A percentile compares a stretch with the other conserved stretches of the same genome.
Evolutionary conservation across 2,888 invertebrate genomes (phyloP).

Genomic region (Leptura quadrifasciata): DNA sequence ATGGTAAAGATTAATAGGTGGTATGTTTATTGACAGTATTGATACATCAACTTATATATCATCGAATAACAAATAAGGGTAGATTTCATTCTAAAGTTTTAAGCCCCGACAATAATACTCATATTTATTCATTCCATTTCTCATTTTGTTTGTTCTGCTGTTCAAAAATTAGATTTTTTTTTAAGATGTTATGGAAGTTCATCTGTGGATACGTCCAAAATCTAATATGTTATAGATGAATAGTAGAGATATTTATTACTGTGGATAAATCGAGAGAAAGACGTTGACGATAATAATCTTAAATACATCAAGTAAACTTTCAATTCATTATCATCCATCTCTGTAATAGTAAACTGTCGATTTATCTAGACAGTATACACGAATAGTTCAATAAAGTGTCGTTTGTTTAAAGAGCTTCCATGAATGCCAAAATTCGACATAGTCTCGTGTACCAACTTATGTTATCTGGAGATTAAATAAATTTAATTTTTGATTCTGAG

Average conservation of each 20-base stretch:
- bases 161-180: not conserved
- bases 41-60: too few species aligned
- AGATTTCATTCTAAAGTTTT: not conserved
- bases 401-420: too few species aligned
- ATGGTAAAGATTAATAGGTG: too few species aligned
- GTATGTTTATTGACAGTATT: too few species aligned
- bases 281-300: not conserved
- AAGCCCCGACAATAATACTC: not conserved
- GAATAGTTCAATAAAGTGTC: too few species aligned
- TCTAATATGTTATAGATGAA: not conserved
- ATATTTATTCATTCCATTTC: not conserved
- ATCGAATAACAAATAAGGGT: too few species aligned
- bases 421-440: too few species aligned
- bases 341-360: not conserved
- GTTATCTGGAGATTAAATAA: too few species aligned
- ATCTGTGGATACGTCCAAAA: not conserved
- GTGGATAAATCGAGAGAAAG: not conserved
- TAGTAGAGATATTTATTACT: not conserved
- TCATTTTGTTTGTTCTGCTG: constrained; percentile 1
- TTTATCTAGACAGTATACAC: not conserved
- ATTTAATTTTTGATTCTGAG: too few species aligned
- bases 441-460: too few species aligned
- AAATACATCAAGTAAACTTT: not conserved
- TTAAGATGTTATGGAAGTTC: not conserved
- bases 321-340: not conserved